These are phyloP conservation scores for Capromys pilorides DNA, from an alignment of 2,797 vertebrate genomes.

Conservation along the genomic window DNA sequence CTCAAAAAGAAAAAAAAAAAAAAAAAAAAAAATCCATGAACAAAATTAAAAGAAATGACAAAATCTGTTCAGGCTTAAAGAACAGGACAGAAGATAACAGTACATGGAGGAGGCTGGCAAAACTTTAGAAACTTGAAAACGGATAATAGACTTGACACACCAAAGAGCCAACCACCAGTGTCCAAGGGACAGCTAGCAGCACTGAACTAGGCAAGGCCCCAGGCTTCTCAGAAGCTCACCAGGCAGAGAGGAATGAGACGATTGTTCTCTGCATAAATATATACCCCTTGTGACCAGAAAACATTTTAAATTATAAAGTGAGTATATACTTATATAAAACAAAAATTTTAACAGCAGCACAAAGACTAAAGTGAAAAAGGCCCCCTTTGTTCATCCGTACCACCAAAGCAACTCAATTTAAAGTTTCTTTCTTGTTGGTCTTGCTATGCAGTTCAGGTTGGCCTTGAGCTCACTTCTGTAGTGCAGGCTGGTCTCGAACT, in stretches of 20 bases:
- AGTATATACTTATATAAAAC: not conserved
- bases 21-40: slow-evolving; percentile 31
- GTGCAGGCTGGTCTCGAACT: too few relatives aligned
- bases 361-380: not conserved
- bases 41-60: not conserved
- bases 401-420: not conserved
- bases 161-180: not conserved
- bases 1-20: too few relatives aligned
- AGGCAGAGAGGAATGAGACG: not conserved
- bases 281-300: not conserved
- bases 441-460: too few relatives aligned
- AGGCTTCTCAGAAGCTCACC: not conserved
- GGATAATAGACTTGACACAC: not conserved
- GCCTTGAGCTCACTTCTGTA: too few relatives aligned
- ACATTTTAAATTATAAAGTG: not conserved
- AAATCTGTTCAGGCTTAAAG: not conserved
- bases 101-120: too few relatives aligned
- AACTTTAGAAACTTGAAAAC: slow-evolving; percentile 38
- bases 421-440: not conserved
- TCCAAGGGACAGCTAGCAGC: not conserved
- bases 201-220: not conserved
- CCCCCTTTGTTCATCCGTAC: not conserved
- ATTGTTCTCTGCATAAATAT: not conserved
- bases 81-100: not conserved
- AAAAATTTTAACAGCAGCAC: not conserved